These are phyloP conservation scores for Dolichopus griseipennis DNA, from an alignment of 2,888 invertebrate genomes.

Conservation along the genomic window DNA sequence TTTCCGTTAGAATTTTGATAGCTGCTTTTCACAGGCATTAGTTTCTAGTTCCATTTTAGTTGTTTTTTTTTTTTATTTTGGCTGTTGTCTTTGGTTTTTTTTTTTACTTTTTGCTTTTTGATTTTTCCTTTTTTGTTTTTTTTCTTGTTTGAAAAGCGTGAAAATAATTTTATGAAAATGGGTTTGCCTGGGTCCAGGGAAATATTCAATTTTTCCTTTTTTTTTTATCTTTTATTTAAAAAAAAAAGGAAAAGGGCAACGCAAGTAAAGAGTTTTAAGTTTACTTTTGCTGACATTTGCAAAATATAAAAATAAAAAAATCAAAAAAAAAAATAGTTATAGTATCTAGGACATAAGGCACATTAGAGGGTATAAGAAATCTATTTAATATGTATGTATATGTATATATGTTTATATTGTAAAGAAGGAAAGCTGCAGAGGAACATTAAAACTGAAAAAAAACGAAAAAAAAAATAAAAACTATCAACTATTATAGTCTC, in stretches of 20 bases:
- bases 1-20: neutral
- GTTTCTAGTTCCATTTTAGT: neutral
- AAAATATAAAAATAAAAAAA: neutral
- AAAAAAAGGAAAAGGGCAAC: neutral
- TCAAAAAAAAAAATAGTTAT: neutral
- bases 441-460: neutral
- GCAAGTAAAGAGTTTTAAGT: neutral
- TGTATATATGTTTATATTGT: neutral
- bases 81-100: neutral
- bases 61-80: neutral
- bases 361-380: neutral
- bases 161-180: neutral
- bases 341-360: neutral
- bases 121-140: neutral
- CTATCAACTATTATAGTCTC: neutral
- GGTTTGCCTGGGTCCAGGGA: neutral
- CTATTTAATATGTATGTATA: neutral
- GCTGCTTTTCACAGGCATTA: neutral
- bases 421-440: too few relatives aligned
- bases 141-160: neutral
- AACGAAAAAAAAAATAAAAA: neutral
- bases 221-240: neutral
- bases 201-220: neutral
- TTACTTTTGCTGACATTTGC: neutral
- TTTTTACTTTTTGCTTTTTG: neutral